Percentiles rank a stretch among this genome's conserved stretches.
Conservation (phyloP, 2,113 vertebrate genomes). For the Percopsis transmontana region DNA sequence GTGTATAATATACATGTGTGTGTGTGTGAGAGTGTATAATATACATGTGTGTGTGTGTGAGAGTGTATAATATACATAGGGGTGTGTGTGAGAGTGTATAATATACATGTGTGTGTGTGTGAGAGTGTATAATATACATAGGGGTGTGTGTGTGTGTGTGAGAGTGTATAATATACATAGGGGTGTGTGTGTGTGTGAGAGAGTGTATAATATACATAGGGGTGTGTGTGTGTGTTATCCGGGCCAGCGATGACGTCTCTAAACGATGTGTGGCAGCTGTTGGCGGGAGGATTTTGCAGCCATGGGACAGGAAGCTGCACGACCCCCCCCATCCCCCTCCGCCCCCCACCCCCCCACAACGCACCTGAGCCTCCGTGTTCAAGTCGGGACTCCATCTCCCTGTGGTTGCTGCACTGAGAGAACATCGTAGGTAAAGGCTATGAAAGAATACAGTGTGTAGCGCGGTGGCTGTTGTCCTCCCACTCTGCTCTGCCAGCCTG, state of each 20-base stretch:
- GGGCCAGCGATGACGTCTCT: neutral
- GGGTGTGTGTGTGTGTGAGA: too few relatives aligned
- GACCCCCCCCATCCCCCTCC: slow-evolving; percentile 35
- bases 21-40: too few relatives aligned
- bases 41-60: too few relatives aligned
- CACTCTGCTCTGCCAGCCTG: too few relatives aligned
- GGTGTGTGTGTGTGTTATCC: neutral
- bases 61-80: too few relatives aligned
- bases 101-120: too few relatives aligned
- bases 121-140: too few relatives aligned
- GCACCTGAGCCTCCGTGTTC: slow-evolving; percentile 31
- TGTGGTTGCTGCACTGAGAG: slow-evolving; percentile 57
- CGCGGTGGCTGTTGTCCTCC: too few relatives aligned
- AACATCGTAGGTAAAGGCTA: slow-evolving; percentile 59
- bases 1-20: too few relatives aligned
- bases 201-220: neutral
- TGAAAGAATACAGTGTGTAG: slow-evolving; percentile 73
- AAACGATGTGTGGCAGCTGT: slow-evolving; percentile 64
- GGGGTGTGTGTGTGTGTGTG: too few relatives aligned
- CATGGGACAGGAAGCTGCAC: slow-evolving; percentile 49
- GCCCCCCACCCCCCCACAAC: neutral
- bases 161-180: too few relatives aligned
- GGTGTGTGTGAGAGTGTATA: too few relatives aligned
- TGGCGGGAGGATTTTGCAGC: slow-evolving; percentile 34
- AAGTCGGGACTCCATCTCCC: slow-evolving; percentile 48